phyloP scores from a whole-genome alignment of 2,888 invertebrate species.

The Aromia moschata region DNA sequence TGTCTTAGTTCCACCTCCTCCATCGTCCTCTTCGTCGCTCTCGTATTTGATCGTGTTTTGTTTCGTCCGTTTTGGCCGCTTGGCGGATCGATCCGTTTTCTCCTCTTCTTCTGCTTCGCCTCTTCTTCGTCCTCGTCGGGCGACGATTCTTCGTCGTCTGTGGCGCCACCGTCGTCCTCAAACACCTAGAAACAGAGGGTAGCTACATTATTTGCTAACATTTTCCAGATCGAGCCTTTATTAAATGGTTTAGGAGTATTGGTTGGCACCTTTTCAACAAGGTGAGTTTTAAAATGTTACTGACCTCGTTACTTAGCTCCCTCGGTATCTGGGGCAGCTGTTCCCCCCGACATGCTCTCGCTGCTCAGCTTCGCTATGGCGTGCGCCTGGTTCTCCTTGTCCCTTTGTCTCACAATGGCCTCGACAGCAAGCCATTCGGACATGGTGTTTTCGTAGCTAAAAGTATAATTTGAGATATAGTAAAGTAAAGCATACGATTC shows the following conservation, averaged over 20 bases:
- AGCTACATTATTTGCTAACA: too few relatives aligned
- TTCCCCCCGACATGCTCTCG: conserved; percentile 71
- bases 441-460: conserved; percentile 87
- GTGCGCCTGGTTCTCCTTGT: conserved; percentile 84
- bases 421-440: conserved; percentile 96
- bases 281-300: too few relatives aligned
- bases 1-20: conserved; percentile 15
- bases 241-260: too few relatives aligned
- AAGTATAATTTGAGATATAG: too few relatives aligned
- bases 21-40: conserved; percentile 50
- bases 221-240: too few relatives aligned
- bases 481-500: too few relatives aligned
- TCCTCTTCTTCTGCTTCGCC: conserved; percentile 52
- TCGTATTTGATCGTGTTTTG: conserved; percentile 60
- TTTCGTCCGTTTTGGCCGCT: conserved; percentile 48
- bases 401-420: conserved; percentile 85
- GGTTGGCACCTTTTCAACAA: too few relatives aligned
- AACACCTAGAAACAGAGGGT: conserved; percentile 54
- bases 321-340: conserved; percentile 61
- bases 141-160: conserved; percentile 59
- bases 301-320: conserved; percentile 66
- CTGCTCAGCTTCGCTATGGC: conserved; percentile 86
- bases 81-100: conserved; percentile 53
- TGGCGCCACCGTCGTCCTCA: conserved; percentile 59
- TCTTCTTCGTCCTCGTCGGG: too few relatives aligned